Conservation (phyloP, 1,140 invertebrate species). For the Anthonomus grandis region DNA sequence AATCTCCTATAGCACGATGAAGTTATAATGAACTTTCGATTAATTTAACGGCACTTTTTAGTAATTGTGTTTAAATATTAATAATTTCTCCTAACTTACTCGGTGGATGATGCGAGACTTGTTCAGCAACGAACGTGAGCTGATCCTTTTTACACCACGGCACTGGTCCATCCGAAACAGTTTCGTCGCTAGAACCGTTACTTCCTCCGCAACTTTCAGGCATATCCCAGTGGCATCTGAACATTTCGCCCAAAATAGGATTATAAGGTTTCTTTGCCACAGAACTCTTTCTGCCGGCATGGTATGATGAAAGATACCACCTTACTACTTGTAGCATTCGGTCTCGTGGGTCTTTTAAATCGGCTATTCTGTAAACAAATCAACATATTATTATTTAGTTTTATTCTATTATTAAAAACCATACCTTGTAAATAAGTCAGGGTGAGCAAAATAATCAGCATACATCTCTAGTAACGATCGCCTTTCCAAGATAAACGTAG, state of each 20-base stretch:
- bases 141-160: slow-evolving; percentile 78
- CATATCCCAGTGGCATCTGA: slow-evolving; percentile 85
- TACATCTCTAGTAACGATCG: slow-evolving; percentile 96
- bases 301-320: slow-evolving; percentile 97
- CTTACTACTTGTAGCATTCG: slow-evolving; percentile 89
- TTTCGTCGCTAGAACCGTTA: slow-evolving; percentile 38
- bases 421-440: slow-evolving; percentile 91
- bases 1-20: too few species aligned
- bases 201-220: slow-evolving; percentile 34
- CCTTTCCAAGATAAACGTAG: slow-evolving; percentile 94
- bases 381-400: slow-evolving; percentile 1
- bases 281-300: slow-evolving; percentile 90
- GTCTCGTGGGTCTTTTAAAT: slow-evolving; percentile 76
- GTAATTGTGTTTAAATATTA: too few species aligned
- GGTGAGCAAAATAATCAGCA: slow-evolving; percentile 97
- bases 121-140: slow-evolving; percentile 91
- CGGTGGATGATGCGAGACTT: slow-evolving; percentile 99
- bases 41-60: too few species aligned
- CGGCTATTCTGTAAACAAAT: slow-evolving; percentile 67
- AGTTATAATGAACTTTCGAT: too few species aligned
- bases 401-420: neutral
- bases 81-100: slow-evolving; percentile 65
- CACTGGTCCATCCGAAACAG: slow-evolving; percentile 71
- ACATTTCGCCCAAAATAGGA: slow-evolving; percentile 93
- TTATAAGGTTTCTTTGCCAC: slow-evolving; percentile 98